Evolutionary conservation across 92 coral and sea anemone species (phyloP), one percentile per base, ranked within the genome.

Genomic region (Phenganax stokvisi): DNA sequence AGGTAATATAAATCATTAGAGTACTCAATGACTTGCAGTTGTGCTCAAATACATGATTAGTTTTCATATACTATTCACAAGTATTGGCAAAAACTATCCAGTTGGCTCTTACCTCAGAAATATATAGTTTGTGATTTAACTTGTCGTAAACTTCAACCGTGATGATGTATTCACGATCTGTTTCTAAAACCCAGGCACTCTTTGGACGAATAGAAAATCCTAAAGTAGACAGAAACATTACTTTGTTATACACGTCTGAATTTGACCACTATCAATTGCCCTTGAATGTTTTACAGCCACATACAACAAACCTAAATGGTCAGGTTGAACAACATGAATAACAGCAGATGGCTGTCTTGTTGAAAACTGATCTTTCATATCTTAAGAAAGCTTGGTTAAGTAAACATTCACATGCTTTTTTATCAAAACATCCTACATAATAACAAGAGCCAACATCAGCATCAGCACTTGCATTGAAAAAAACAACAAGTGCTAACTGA

Each of bases 111-210:
- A 94, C 98, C 88, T 94, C 96, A 57, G 97, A 81, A 80, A 92
- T 86, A 71, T 62, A 88, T 55, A 94, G 84, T 84, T 92, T 94
- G 91, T 84, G 97, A 74, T 89, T 89, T 80, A 92, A 89, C 58
- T 88, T 88, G 84, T 83, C 91, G 78, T 85, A 94, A 60, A 94
- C 76, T 54, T 94, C 94, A 12, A 94, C 97, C 31, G 98, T 87
- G 31, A 94, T 87, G 4, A 92, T 87, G 87, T 94, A 94, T 44
- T 88, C 88, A 15, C 71, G 86, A 4, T 93, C 92, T 31, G 92
- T 93, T 76, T 94, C 89, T 29, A 94, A 80, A 51, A 94, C 86
- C 98, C 98, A 94, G 82, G 89, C 88, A 44, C 94, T 76, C 58
- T 88, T 91, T 12, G 94, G 89, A 17, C 79, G 81, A 5, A 94